Percentiles rank a stretch among this genome's conserved stretches.
phyloP scores from a whole-genome alignment of 2,113 vertebrate species.

The Sceloporus undulatus region DNA sequence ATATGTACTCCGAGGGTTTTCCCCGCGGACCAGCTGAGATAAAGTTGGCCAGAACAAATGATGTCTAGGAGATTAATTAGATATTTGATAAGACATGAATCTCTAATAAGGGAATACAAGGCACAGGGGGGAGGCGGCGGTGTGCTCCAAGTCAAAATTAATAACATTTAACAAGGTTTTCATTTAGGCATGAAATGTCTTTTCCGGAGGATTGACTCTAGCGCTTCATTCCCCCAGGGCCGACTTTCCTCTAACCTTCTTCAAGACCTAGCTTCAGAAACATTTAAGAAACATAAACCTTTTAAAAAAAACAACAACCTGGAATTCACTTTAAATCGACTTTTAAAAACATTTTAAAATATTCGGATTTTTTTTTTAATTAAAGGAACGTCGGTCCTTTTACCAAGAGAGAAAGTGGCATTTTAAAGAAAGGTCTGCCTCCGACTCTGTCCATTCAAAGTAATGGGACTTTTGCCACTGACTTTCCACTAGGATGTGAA shows the following conservation, averaged over 20 bases:
- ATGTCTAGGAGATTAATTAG: constrained; percentile 99
- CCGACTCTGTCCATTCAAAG: not conserved
- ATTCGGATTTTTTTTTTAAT: not conserved
- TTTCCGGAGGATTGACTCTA: constrained; percentile 95
- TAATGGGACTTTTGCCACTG: not conserved
- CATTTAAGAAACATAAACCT: constrained; percentile 57
- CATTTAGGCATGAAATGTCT: constrained; percentile 99
- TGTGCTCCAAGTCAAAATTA: constrained; percentile 99
- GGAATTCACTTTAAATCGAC: not conserved
- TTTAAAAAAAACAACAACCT: constrained; percentile 18
- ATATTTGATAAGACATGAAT: constrained; percentile 99
- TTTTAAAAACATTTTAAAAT: not conserved
- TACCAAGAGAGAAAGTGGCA: not conserved
- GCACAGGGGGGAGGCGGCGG: constrained; percentile 96
- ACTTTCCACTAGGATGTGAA: not conserved
- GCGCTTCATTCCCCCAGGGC: constrained; percentile 90
- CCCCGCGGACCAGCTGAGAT: constrained; percentile 92
- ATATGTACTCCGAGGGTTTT: constrained; percentile 82
- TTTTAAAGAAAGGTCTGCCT: not conserved
- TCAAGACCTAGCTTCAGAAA: constrained; percentile 41
- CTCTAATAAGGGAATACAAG: constrained; percentile 99
- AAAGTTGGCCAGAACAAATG: constrained; percentile 99
- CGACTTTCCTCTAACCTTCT: constrained; percentile 55
- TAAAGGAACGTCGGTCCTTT: too few relatives aligned
- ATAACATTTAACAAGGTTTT: constrained; percentile 99